These are phyloP conservation scores for Drosophila quasianomalipes DNA, from an alignment of 2,888 invertebrate genomes.

Conservation along the genomic window DNA sequence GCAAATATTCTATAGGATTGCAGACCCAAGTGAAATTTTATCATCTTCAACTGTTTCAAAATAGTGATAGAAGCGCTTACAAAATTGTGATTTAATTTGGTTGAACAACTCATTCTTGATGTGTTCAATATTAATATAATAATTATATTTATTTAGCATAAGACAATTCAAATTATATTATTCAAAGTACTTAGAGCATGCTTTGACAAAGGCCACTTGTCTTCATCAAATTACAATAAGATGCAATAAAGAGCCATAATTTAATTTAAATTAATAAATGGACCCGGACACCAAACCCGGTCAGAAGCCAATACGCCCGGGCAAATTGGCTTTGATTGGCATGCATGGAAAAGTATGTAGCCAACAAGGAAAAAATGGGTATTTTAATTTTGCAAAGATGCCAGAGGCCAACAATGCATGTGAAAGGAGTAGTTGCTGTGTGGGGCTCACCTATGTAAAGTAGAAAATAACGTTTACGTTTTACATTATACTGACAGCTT, in stretches of 20 bases:
- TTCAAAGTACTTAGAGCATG: constrained; percentile 42
- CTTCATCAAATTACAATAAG: constrained; percentile 22
- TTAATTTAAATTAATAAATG: constrained; percentile 65
- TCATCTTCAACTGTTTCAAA: neutral
- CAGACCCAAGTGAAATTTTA: neutral
- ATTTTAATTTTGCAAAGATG: constrained; percentile 62
- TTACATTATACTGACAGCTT: constrained; percentile 51
- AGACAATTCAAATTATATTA: constrained; percentile 57
- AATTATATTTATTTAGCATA: constrained; percentile 3
- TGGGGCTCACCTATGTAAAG: constrained; percentile 44
- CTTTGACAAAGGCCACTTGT: constrained; percentile 21
- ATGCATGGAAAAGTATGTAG: constrained; percentile 37
- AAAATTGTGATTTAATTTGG: neutral
- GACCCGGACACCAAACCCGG: constrained; percentile 1
- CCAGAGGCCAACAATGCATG: constrained; percentile 26
- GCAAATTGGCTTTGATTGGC: constrained; percentile 49
- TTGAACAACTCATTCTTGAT: no score
- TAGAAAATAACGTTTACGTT: constrained; percentile 71
- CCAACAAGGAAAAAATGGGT: constrained; percentile 11
- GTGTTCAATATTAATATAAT: neutral
- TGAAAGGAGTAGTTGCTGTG: constrained; percentile 10
- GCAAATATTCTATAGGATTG: neutral
- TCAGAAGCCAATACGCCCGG: constrained; percentile 3
- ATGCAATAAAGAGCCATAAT: constrained; percentile 63
- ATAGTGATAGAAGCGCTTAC: neutral